phyloP scores from a whole-genome alignment of 2,797 vertebrate genomes.

The Hafferia zeledoni region DNA sequence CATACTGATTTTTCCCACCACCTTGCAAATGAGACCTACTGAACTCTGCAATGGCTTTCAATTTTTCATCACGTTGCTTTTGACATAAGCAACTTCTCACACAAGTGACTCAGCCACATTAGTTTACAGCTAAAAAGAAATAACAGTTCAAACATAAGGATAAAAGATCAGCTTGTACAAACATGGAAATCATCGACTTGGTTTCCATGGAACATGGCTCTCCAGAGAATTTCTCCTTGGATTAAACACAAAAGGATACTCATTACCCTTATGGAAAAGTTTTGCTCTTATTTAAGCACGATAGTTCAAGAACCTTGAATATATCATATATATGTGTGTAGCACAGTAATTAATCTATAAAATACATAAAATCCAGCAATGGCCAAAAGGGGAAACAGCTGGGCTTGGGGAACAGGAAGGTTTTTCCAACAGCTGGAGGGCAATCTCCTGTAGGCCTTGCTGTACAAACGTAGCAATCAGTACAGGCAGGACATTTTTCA shows the following conservation, averaged over 20 bases:
- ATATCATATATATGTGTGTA: not conserved
- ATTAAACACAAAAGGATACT: not conserved
- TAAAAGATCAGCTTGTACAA: not conserved
- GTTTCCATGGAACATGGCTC: not conserved
- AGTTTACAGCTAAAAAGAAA: not conserved
- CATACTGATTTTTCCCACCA: not conserved
- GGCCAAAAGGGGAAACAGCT: not conserved
- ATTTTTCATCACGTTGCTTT: not conserved
- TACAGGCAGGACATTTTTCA: not conserved
- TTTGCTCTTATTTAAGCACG: not conserved
- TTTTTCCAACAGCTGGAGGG: not conserved
- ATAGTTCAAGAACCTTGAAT: not conserved
- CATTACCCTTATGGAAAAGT: not conserved
- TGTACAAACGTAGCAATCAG: not conserved
- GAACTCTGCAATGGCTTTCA: not conserved
- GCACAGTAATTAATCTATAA: not conserved
- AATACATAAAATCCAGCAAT: not conserved
- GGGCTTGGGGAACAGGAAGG: not conserved
- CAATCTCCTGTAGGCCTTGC: not conserved
- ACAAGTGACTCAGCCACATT: not conserved
- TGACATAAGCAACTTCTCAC: not conserved
- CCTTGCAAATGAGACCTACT: not conserved
- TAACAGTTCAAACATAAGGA: not conserved
- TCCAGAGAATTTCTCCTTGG: not conserved
- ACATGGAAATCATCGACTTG: not conserved